A percentile compares a stretch with the other conserved stretches of the same genome.
phyloP scores from a whole-genome alignment of 2,797 vertebrate genomes.

The Poecilia velifera region DNA sequence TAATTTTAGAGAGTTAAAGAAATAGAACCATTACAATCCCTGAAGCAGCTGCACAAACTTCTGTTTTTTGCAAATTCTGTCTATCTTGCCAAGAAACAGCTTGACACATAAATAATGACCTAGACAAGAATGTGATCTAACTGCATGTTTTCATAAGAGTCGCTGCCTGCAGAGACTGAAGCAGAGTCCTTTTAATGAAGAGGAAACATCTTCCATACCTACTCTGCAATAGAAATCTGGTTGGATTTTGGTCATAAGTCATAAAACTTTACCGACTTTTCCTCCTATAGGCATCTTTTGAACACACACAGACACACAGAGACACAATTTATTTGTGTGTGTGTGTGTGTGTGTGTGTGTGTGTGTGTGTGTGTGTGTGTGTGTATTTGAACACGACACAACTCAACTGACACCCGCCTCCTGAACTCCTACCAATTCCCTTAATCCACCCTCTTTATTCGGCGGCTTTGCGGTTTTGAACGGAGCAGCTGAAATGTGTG shows the following conservation, averaged over 20 bases:
- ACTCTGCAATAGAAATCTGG: not conserved
- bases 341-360: too few relatives aligned
- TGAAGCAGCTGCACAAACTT: constrained; percentile 17
- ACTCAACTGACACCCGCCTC: constrained; percentile 12
- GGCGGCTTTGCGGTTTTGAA: constrained; percentile 39
- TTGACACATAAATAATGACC: constrained; percentile 10
- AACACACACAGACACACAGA: not conserved
- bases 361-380: too few relatives aligned
- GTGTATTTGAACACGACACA: not conserved
- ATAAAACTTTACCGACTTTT: not conserved
- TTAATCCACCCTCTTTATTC: constrained; percentile 56
- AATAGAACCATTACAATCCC: not conserved
- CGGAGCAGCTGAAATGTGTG: constrained; percentile 14
- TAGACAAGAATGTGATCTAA: not conserved
- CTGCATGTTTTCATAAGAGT: constrained; percentile 1
- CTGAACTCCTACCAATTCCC: constrained; percentile 30
- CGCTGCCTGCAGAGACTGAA: not conserved
- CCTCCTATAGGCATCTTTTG: not conserved
- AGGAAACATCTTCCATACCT: not conserved
- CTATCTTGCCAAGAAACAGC: constrained; percentile 10
- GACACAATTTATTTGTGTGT: not conserved
- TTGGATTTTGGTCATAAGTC: not conserved
- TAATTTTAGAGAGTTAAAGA: not conserved
- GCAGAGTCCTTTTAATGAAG: not conserved
- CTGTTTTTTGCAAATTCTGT: constrained; percentile 8